These are phyloP conservation scores for Tychaedon coryphoeus DNA, from an alignment of 2,113 vertebrate genomes.

Conservation along the genomic window DNA sequence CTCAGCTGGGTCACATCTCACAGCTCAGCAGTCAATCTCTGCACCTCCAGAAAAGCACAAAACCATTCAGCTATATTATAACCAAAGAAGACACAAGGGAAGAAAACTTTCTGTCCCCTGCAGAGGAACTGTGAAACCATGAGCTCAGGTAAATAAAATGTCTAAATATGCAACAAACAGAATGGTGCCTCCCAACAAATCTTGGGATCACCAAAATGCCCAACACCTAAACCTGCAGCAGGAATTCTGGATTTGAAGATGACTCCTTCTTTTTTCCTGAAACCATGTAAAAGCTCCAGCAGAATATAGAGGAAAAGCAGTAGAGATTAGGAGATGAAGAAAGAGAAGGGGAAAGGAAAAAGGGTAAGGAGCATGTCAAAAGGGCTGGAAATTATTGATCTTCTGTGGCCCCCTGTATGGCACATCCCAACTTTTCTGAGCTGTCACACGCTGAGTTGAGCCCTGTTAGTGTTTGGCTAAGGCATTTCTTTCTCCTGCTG, in stretches of 20 bases:
- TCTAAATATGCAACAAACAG: not conserved
- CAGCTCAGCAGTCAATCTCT: not conserved
- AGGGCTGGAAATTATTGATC: not conserved
- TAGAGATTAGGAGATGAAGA: not conserved
- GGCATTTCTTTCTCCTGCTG: conserved; percentile 17
- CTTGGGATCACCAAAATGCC: not conserved
- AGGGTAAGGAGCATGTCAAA: not conserved
- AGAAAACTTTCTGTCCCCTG: not conserved
- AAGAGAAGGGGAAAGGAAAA: not conserved
- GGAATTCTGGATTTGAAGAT: not conserved
- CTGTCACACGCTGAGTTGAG: not conserved
- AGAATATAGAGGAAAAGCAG: not conserved
- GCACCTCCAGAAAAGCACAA: not conserved
- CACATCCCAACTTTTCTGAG: not conserved
- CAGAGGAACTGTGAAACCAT: not conserved
- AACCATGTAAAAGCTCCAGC: not conserved
- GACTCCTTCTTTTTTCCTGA: not conserved
- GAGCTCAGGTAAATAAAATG: not conserved
- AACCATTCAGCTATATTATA: not conserved
- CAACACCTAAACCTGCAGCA: not conserved
- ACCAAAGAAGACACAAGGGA: not conserved
- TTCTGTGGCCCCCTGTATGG: not conserved
- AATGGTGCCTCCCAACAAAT: not conserved
- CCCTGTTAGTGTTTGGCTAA: not conserved
- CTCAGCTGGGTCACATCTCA: not conserved